A percentile compares a stretch with the other conserved stretches of the same genome.
Conservation (phyloP, 2,797 vertebrate genomes). For the Macroramphosus scolopax region DNA sequence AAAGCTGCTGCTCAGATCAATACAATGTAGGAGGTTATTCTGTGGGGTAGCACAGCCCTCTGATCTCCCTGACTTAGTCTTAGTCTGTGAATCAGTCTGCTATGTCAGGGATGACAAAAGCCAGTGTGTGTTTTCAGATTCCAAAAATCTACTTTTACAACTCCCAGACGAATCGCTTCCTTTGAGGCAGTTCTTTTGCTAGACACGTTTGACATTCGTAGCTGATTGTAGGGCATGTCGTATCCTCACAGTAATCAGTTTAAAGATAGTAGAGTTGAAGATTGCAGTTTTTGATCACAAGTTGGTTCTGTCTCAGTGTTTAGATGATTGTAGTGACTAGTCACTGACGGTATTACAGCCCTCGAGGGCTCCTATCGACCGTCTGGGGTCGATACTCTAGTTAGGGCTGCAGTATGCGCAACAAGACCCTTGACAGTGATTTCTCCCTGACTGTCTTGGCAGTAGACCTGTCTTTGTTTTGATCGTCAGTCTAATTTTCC, state of each 20-base stretch:
- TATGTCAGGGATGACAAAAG: slow-evolving; percentile 11
- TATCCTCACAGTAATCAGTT: slow-evolving; percentile 15
- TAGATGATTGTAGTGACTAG: slow-evolving; percentile 25
- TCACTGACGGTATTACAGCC: slow-evolving; percentile 17
- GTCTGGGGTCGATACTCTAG: slow-evolving; percentile 42
- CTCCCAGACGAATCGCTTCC: neutral
- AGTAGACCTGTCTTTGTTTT: slow-evolving; percentile 18
- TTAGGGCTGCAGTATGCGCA: slow-evolving; percentile 33
- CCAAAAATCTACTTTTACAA: too few relatives aligned
- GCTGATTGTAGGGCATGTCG: slow-evolving; percentile 33
- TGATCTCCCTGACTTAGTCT: slow-evolving; percentile 28
- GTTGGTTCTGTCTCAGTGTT: slow-evolving; percentile 21
- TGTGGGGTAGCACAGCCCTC: slow-evolving; percentile 9
- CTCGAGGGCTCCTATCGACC: slow-evolving; percentile 36
- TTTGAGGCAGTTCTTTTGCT: too few relatives aligned
- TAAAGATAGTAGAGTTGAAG: slow-evolving; percentile 18
- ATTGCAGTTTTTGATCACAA: slow-evolving; percentile 8
- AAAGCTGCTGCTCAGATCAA: slow-evolving; percentile 28
- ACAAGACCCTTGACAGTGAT: slow-evolving; percentile 25
- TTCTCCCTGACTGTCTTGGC: slow-evolving; percentile 18
- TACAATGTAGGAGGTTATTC: slow-evolving; percentile 23
- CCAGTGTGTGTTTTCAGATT: slow-evolving; percentile 34
- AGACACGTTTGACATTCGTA: slow-evolving; percentile 13
- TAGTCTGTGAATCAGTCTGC: slow-evolving; percentile 13
- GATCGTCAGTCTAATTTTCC: slow-evolving; percentile 25